Conservation (phyloP, 2,113 vertebrate genomes). For the Ifrita kowaldi region DNA sequence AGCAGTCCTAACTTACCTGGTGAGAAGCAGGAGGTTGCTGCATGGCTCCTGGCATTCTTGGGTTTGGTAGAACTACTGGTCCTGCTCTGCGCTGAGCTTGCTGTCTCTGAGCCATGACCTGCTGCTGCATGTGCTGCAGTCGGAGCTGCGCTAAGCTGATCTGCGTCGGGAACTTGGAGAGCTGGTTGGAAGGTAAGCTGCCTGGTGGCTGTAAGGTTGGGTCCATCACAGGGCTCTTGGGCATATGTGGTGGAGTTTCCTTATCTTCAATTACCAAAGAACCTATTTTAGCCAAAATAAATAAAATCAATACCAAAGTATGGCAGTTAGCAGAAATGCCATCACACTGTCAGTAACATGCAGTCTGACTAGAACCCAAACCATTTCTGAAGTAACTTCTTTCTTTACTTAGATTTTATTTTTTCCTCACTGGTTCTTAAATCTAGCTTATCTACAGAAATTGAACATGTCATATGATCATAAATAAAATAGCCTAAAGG, state of each 20-base stretch:
- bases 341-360: neutral
- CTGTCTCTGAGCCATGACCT: conserved; percentile 81
- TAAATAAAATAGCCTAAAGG: neutral
- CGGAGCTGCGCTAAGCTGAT: conserved; percentile 83
- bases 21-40: conserved; percentile 70
- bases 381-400: neutral
- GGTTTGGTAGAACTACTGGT: conserved; percentile 66
- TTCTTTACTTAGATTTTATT: neutral
- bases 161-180: conserved; percentile 81
- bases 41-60: conserved; percentile 73
- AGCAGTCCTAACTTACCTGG: conserved; percentile 64
- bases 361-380: neutral
- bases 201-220: conserved; percentile 70
- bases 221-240: conserved; percentile 72
- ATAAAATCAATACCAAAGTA: neutral
- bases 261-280: conserved; percentile 82
- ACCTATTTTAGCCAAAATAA: conserved; percentile 67
- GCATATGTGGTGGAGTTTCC: conserved; percentile 70
- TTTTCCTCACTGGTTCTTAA: neutral
- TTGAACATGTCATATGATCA: neutral
- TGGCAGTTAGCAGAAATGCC: neutral
- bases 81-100: conserved; percentile 74
- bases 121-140: conserved; percentile 84
- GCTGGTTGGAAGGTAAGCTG: conserved; percentile 74
- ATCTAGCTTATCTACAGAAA: neutral